Evolutionary conservation across 1,140 invertebrate genomes (phyloP).

Genomic region (Nymphalis io): DNA sequence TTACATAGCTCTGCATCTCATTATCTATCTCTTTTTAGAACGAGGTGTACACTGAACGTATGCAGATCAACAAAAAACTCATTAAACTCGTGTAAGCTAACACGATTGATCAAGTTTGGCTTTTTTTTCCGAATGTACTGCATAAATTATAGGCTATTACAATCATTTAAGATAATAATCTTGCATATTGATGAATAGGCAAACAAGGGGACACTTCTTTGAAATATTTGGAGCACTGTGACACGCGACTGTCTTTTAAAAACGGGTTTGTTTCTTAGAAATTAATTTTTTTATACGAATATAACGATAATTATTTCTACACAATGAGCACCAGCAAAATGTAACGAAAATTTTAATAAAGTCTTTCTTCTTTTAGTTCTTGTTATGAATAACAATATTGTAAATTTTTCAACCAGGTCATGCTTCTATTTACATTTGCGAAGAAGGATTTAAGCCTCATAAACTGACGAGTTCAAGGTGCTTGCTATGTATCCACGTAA

Average conservation of each 20-base stretch:
- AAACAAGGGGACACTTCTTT: slow-evolving; percentile 37
- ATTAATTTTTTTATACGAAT: not conserved
- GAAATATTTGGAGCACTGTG: slow-evolving; percentile 20
- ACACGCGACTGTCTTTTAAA: not conserved
- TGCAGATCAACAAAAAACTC: slow-evolving; percentile 28
- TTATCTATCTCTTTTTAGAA: not conserved
- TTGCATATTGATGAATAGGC: slow-evolving; percentile 57
- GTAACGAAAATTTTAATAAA: too few species aligned
- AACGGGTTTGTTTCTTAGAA: not conserved
- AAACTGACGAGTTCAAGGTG: too few species aligned
- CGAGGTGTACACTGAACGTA: not conserved
- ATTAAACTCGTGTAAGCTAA: slow-evolving; percentile 31
- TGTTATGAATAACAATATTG: too few species aligned
- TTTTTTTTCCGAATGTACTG: slow-evolving; percentile 57
- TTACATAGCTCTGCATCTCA: not conserved
- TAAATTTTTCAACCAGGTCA: too few species aligned
- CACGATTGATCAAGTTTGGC: slow-evolving; percentile 31
- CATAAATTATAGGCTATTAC: slow-evolving; percentile 72
- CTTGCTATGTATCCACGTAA: too few species aligned
- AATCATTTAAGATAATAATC: slow-evolving; percentile 72
- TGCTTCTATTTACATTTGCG: too few species aligned
- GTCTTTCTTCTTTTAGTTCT: too few species aligned
- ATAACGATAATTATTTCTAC: too few species aligned
- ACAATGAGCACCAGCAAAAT: too few species aligned
- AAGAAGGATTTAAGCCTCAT: too few species aligned